These are phyloP conservation scores for Crypturellus tataupa DNA, from an alignment of 2,797 vertebrate species.

Conservation along the genomic window DNA sequence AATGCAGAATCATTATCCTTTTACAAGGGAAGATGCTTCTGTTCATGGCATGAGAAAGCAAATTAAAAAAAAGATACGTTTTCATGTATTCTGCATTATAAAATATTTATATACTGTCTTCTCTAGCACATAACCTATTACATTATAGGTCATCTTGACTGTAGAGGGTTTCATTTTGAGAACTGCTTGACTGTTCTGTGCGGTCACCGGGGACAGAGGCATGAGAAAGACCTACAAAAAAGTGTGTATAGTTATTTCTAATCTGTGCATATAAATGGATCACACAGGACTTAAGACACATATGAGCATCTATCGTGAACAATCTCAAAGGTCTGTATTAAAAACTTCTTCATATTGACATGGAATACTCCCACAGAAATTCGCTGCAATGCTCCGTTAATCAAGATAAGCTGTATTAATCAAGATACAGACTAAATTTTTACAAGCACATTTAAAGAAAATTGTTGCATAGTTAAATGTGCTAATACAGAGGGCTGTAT, in stretches of 20 bases:
- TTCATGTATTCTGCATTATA: slow-evolving; percentile 62
- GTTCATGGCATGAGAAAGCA: slow-evolving; percentile 57
- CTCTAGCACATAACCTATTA: slow-evolving; percentile 64
- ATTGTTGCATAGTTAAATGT: not conserved
- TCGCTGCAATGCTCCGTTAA: slow-evolving; percentile 37
- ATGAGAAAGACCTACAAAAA: slow-evolving; percentile 13
- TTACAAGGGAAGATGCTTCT: not conserved
- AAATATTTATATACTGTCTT: slow-evolving; percentile 78
- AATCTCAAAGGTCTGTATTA: slow-evolving; percentile 64
- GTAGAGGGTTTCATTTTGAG: slow-evolving; percentile 41
- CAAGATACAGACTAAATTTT: slow-evolving; percentile 33
- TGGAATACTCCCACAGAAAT: not conserved
- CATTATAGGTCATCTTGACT: slow-evolving; percentile 70
- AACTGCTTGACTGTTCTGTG: slow-evolving; percentile 35
- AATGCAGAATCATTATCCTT: not conserved
- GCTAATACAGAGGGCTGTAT: not conserved
- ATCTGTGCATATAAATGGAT: slow-evolving; percentile 69
- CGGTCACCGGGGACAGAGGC: slow-evolving; percentile 29
- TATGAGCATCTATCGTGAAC: slow-evolving; percentile 63
- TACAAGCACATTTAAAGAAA: slow-evolving; percentile 41
- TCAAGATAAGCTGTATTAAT: slow-evolving; percentile 50
- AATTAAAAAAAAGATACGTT: slow-evolving; percentile 71
- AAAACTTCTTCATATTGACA: slow-evolving; percentile 65
- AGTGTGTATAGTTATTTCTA: slow-evolving; percentile 32
- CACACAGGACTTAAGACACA: slow-evolving; percentile 64